Evolutionary conservation across 2,797 vertebrate species (phyloP).

Genomic region (Enteromius fasciolatus): DNA sequence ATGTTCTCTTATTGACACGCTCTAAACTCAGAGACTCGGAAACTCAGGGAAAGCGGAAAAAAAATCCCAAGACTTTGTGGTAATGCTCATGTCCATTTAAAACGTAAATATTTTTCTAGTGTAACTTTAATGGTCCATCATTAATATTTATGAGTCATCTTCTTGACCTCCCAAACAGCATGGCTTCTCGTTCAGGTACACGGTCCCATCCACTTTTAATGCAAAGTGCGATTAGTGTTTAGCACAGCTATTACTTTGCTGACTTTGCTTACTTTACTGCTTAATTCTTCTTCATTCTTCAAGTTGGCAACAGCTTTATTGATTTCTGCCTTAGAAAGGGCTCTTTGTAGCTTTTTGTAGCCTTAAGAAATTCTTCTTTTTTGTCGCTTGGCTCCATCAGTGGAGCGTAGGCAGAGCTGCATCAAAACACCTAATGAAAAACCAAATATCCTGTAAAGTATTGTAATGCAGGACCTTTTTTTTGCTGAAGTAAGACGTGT

Average conservation of each 20-base stretch:
- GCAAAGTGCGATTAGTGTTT: constrained; percentile 27
- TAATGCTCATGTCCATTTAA: background rate
- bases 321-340: constrained; percentile 28
- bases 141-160: constrained; percentile 14
- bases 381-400: constrained; percentile 5
- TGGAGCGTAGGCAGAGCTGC: background rate
- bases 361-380: constrained; percentile 26
- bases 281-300: constrained; percentile 47
- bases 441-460: background rate
- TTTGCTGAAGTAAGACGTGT: background rate
- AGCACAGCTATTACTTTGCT: constrained; percentile 42
- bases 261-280: constrained; percentile 47
- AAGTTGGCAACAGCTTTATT: constrained; percentile 40
- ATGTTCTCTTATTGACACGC: background rate
- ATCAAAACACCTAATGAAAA: constrained; percentile 21
- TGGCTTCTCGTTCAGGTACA: background rate
- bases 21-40: background rate
- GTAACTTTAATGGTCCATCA: background rate
- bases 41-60: background rate
- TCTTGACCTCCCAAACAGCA: background rate
- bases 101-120: background rate
- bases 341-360: constrained; percentile 26
- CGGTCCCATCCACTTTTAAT: background rate
- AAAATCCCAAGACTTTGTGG: background rate
- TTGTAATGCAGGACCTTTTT: constrained; percentile 5